Conservation (phyloP, 2,888 invertebrate species). For the Agrochola litura region DNA sequence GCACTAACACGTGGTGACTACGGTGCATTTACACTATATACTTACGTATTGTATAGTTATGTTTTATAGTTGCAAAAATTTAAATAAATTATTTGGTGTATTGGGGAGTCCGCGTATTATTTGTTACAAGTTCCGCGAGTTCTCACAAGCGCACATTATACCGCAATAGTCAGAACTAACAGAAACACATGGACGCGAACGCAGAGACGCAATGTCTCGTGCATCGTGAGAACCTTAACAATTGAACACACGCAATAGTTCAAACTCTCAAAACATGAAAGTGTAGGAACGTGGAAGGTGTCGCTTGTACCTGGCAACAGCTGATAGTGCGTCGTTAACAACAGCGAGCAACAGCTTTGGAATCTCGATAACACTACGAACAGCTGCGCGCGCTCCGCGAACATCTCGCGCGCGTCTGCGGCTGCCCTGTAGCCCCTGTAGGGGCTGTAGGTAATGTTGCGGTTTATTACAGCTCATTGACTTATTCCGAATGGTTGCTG, state of each 20-base stretch:
- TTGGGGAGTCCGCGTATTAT: conserved; percentile 59
- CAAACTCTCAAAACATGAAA: background rate
- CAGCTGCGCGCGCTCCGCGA: too few species aligned
- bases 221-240: background rate
- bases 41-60: conserved; percentile 58
- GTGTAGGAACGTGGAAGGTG: background rate
- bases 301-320: background rate
- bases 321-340: background rate
- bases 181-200: background rate
- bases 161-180: too few species aligned
- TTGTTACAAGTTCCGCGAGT: conserved; percentile 22
- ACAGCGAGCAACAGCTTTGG: background rate
- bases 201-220: background rate
- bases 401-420: too few species aligned
- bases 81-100: conserved; percentile 71
- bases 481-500: background rate
- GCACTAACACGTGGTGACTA: conserved; percentile 67
- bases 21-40: conserved; percentile 74
- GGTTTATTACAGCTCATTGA: background rate
- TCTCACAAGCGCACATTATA: background rate
- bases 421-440: too few species aligned
- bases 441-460: background rate
- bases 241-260: too few species aligned
- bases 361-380: too few species aligned
- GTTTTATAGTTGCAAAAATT: conserved; percentile 61